phyloP scores from a whole-genome alignment of 2,797 vertebrate species.

The Margarornis squamiger region DNA sequence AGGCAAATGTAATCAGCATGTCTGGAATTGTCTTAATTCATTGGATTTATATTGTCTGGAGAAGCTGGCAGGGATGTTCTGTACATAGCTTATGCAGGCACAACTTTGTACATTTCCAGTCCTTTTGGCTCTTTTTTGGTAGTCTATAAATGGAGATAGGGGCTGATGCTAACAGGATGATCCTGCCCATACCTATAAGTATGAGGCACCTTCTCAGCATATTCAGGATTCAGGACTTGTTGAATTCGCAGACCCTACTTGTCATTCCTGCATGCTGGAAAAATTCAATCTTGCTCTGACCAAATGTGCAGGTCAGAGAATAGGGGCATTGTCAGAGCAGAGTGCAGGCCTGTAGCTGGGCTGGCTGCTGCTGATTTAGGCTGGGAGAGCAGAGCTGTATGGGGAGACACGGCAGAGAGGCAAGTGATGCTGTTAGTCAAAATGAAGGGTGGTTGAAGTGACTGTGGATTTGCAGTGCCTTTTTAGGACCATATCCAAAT shows the following conservation, averaged over 20 bases:
- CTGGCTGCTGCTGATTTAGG: neutral
- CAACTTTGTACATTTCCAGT: neutral
- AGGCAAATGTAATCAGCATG: slow-evolving; percentile 34
- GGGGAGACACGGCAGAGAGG: neutral
- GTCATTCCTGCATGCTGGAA: neutral
- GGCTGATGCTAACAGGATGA: neutral
- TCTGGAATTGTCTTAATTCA: slow-evolving; percentile 52
- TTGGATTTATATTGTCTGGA: slow-evolving; percentile 9
- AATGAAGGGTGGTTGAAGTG: neutral
- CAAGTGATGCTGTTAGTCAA: neutral
- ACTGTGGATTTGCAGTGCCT: neutral
- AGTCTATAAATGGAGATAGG: neutral
- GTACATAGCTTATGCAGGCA: neutral
- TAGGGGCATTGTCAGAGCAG: neutral
- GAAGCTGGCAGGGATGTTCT: neutral
- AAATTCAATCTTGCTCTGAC: neutral
- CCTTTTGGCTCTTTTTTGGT: neutral
- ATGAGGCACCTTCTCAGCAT: neutral
- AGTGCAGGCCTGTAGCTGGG: neutral
- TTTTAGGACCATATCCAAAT: neutral
- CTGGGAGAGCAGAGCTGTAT: neutral
- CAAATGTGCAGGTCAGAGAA: neutral
- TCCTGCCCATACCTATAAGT: neutral
- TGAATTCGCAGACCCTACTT: neutral
- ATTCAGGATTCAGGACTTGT: neutral